Evolutionary conservation across 2,797 vertebrate genomes (phyloP), one percentile per base, ranked within the genome.

Genomic region (Acropternis orthonyx): DNA sequence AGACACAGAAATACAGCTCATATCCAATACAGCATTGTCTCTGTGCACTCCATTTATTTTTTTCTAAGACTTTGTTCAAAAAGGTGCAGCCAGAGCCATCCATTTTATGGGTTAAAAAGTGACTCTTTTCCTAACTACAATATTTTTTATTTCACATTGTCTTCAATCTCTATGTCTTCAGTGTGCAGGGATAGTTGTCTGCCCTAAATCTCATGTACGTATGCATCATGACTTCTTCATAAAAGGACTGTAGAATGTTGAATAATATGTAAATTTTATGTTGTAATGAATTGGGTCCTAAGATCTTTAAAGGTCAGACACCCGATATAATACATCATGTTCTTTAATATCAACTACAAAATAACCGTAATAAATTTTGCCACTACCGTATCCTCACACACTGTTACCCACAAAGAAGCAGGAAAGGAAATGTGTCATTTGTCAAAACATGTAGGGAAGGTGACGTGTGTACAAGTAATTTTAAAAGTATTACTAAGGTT

Each of bases 241-340:
- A 98, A 98, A 98, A 98, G 94, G 94, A 96, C 97, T 96, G 96
- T 62, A 97, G 97, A 96, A 97, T 97, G 97, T 97, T 98, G 98
- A 98, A 98, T 98, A 98, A 98, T 98, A 98, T 98, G 98, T 98
- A 98, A 98, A 98, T 98, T 98, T 98, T 98, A 98, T 98, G 97
- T 97, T 98, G 97, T 98, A 98, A 98, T 98, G 98, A 98, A 98
- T 98, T 98, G 98, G 98, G 97, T 98, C 98, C 97, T 98, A 97
- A 98, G 98, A 98, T 98, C 98, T 98, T 98, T 98, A 98, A 98
- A 98, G 98, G 98, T 98, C 98, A 98, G 97, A 96, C 97, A 98
- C 98, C 98, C 98, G 98, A 98, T 98, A 97, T 97, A 98, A 98
- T 98, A 98, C 97, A 98, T 98, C 98, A 98, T 98, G 97, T 97